Conservation (phyloP, 2,113 vertebrate genomes). For the Alces alces region DNA sequence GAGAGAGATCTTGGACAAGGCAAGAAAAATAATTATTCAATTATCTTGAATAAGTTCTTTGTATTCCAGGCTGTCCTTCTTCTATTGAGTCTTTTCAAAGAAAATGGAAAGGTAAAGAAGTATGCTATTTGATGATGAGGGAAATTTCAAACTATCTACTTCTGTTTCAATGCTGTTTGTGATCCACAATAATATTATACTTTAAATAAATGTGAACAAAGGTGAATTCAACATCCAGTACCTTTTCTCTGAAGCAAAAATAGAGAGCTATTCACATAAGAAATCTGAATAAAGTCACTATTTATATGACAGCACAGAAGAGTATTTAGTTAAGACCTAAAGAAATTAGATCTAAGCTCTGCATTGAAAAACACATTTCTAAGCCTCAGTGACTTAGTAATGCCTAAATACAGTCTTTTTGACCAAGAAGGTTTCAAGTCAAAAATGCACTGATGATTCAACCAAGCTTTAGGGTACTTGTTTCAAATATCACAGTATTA, state of each 20-base stretch:
- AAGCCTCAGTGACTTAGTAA: slow-evolving; percentile 28
- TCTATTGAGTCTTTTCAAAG: background rate
- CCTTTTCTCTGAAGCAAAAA: background rate
- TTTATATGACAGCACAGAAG: background rate
- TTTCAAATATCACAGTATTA: slow-evolving; percentile 34
- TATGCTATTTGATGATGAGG: background rate
- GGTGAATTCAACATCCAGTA: background rate
- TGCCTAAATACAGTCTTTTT: slow-evolving; percentile 19
- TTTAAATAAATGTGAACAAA: background rate
- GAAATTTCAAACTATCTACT: background rate
- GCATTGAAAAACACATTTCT: slow-evolving; percentile 23
- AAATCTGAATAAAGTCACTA: background rate
- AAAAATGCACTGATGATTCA: slow-evolving; percentile 43
- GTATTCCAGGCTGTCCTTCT: background rate
- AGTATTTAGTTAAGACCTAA: background rate
- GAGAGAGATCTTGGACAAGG: background rate
- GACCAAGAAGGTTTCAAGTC: slow-evolving; percentile 4
- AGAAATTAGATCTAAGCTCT: background rate
- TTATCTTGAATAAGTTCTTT: background rate
- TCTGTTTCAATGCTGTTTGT: background rate
- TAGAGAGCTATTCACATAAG: background rate
- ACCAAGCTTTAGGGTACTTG: background rate
- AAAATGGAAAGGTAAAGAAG: background rate
- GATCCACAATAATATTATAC: background rate
- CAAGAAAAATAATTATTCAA: background rate